Conservation (phyloP, 2,113 vertebrate species). For the Reinhardtius hippoglossoides region DNA sequence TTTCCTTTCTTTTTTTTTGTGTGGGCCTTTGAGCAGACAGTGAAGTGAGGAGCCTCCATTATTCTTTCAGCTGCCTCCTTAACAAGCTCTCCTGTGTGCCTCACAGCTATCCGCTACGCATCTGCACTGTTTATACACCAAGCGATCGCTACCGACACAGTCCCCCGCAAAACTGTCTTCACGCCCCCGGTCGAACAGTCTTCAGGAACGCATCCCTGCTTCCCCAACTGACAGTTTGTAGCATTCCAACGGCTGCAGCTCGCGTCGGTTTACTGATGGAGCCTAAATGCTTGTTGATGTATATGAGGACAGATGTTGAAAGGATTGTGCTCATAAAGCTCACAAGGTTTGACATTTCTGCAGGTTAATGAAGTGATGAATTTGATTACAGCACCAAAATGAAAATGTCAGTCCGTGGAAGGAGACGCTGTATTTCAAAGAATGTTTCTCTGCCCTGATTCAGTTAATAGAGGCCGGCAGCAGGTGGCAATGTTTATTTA, state of each 20-base stretch:
- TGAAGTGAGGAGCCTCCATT: conserved; percentile 63
- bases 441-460: conserved; percentile 28
- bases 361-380: conserved; percentile 4
- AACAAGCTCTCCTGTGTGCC: conserved; percentile 78
- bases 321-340: conserved; percentile 24
- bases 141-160: conserved; percentile 28
- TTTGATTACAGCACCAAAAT: conserved; percentile 28
- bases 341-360: conserved; percentile 31
- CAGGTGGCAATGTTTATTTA: conserved; percentile 80
- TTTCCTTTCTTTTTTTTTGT: conserved; percentile 9
- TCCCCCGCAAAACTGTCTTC: conserved; percentile 49
- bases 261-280: conserved; percentile 9
- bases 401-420: conserved; percentile 32
- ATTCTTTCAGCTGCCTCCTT: conserved; percentile 64
- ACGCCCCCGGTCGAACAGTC: conserved; percentile 15
- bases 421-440: conserved; percentile 17
- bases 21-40: conserved; percentile 45
- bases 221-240: conserved; percentile 23
- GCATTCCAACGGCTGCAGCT: conserved; percentile 33
- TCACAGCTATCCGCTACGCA: conserved; percentile 57
- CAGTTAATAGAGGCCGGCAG: conserved; percentile 69
- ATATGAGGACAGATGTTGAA: conserved; percentile 21
- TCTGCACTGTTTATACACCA: conserved; percentile 58
- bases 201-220: conserved; percentile 19
- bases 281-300: conserved; percentile 27